Percentiles rank a stretch among this genome's conserved stretches.
phyloP scores from a whole-genome alignment of 2,888 invertebrate species.

The Anagyrus pseudococci region DNA sequence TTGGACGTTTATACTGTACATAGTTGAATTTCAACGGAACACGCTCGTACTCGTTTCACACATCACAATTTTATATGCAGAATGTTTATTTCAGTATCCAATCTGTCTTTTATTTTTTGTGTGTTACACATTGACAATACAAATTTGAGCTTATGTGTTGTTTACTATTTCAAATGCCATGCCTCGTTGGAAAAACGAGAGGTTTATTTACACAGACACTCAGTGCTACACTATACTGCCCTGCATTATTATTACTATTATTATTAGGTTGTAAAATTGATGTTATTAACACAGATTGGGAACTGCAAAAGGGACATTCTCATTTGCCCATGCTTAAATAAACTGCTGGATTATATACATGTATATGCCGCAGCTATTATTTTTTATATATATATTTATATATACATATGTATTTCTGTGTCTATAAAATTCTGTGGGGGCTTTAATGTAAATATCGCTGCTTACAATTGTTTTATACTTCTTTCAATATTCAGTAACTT shows the following conservation, averaged over 20 bases:
- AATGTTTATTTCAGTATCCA: slow-evolving; percentile 72
- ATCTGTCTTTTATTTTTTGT: slow-evolving; percentile 60
- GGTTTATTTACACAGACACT: no score
- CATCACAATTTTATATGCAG: slow-evolving; percentile 63
- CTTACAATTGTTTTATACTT: slow-evolving; percentile 57
- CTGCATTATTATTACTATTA: no score
- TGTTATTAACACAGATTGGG: slow-evolving; percentile 69
- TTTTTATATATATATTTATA: slow-evolving; percentile 24
- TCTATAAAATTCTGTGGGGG: slow-evolving; percentile 60
- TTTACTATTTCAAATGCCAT: no score
- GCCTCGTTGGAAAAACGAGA: no score
- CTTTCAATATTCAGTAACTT: slow-evolving; percentile 19
- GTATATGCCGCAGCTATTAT: slow-evolving; percentile 50
- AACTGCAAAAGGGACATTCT: slow-evolving; percentile 80
- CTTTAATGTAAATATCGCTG: slow-evolving; percentile 69
- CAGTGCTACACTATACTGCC: no score
- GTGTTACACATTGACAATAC: neutral
- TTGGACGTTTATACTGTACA: slow-evolving; percentile 52
- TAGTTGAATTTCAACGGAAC: slow-evolving; percentile 50
- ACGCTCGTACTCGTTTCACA: slow-evolving; percentile 56
- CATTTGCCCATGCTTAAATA: slow-evolving; percentile 66
- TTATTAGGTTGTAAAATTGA: neutral
- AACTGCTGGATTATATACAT: slow-evolving; percentile 55
- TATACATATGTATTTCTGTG: no score
- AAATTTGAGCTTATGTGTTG: no score